These are phyloP conservation scores for Halictus quadricinctus DNA, from an alignment of 2,888 invertebrate species.

Conservation along the genomic window DNA sequence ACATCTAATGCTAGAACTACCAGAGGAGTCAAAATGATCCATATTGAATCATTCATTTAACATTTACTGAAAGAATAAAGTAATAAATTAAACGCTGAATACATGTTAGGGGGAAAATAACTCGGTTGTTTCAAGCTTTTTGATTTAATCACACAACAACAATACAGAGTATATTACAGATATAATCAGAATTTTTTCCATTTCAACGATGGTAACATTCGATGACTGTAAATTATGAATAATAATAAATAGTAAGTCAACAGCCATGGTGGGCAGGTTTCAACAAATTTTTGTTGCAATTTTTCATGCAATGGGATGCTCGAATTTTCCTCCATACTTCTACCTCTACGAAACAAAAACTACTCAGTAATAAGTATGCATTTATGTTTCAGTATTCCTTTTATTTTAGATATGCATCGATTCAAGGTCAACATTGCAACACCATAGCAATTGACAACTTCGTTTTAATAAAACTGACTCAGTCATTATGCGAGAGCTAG, in stretches of 20 bases:
- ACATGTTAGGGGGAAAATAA: slow-evolving; percentile 11
- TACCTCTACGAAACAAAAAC: slow-evolving; percentile 26
- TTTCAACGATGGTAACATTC: slow-evolving; percentile 79
- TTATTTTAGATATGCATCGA: slow-evolving; percentile 49
- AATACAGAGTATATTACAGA: slow-evolving; percentile 81
- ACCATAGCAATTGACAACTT: slow-evolving; percentile 59
- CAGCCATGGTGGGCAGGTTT: slow-evolving; percentile 49
- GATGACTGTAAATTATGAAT: slow-evolving; percentile 66
- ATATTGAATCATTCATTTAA: too few relatives aligned
- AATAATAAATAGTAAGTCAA: slow-evolving; percentile 64
- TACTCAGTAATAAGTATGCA: slow-evolving; percentile 19
- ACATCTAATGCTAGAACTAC: neutral
- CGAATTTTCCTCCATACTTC: neutral
- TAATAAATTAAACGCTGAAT: slow-evolving; percentile 22
- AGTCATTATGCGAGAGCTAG: slow-evolving; percentile 63
- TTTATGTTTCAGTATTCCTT: slow-evolving; percentile 23
- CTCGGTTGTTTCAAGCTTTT: slow-evolving; percentile 61
- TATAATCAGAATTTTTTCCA: slow-evolving; percentile 77
- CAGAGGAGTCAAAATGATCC: neutral
- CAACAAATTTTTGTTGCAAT: slow-evolving; percentile 26
- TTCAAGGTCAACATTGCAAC: slow-evolving; percentile 22
- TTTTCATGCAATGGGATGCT: neutral
- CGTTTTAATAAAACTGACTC: slow-evolving; percentile 60
- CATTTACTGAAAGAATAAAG: neutral
- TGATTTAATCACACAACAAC: slow-evolving; percentile 82